Base-by-base conservation (phyloP, 2,113 vertebrate genomes). In the Heteronetta atricapilla region DNA sequence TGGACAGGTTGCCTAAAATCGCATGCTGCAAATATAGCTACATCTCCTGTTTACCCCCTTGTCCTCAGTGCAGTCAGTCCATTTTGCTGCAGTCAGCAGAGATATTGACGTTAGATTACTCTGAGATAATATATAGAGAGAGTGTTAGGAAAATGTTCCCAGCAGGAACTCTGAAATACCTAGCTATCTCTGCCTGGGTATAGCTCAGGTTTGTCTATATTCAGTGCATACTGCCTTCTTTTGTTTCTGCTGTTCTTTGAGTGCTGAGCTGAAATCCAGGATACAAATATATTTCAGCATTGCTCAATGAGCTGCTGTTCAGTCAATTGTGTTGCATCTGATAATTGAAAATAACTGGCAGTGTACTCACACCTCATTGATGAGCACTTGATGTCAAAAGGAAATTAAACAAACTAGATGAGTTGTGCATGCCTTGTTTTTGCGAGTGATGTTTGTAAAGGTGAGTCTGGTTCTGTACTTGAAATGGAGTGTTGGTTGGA, bases 101-200 rank as follows among this genome's bases (percentile, higher is more conserved):
- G 28, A 77, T 53, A 55, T 78, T 56, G 60, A 50, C 75, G 56
- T 33, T 77, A 38, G 48, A 86, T 86, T 78, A 46, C 53, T 38
- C 60, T 60, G 69, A 38, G 62, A 78, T 82, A 89, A 68, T 6
- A 81, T 56, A 67, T 53, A 70, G 44, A 26, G 44, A 34, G 28
- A 1, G 0, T 8, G 31, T 20, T 63, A 84, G 56, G 88, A 93
- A 86, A 84, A 82, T 68, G 53, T 69, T 89, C 33, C 48, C 4
- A 2, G 83, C 73, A 90, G 86, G 90, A 86, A 38, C 58, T 72
- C 74, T 89, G 83, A 84, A 86, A 79, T 93, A 34, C 42, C 69
- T 22, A 8, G 13, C 60, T 79, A 2, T 21, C 83, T 52, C 73
- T 92, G 77, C 52, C 80, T 64, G 48, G 16, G 8, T 85, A 38